Percentiles rank a stretch among this genome's conserved stretches.
These are phyloP conservation scores for Euthynnus affinis DNA, from an alignment of 2,797 vertebrate genomes.

Conservation along the genomic window DNA sequence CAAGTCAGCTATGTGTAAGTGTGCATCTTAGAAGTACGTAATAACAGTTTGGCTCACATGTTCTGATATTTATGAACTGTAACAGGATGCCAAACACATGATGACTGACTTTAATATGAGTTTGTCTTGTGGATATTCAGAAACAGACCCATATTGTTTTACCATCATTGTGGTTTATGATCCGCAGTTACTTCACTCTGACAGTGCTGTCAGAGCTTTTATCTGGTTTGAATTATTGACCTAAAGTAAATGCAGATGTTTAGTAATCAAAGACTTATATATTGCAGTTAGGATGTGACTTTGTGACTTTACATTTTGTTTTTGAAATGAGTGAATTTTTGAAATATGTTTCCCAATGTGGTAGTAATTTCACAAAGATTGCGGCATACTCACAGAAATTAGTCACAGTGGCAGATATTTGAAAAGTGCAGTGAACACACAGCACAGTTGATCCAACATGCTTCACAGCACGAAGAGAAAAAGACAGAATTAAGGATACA, in stretches of 20 bases:
- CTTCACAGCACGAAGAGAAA: too few species aligned
- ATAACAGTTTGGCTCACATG: not conserved
- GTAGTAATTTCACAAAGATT: too few species aligned
- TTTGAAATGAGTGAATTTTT: too few species aligned
- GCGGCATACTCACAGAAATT: too few species aligned
- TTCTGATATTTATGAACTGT: not conserved
- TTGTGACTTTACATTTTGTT: not conserved
- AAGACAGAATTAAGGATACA: too few species aligned
- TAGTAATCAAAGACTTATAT: conserved; percentile 5
- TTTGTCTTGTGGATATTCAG: not conserved
- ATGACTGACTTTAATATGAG: not conserved
- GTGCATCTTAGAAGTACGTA: not conserved
- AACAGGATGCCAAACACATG: not conserved
- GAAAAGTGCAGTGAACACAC: too few species aligned
- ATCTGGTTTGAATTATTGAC: not conserved
- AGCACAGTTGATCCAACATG: too few species aligned
- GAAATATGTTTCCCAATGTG: too few species aligned
- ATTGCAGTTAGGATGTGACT: not conserved
- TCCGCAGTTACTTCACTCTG: not conserved
- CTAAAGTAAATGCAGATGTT: conserved; percentile 27
- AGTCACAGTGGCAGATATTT: too few species aligned
- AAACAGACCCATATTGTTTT: not conserved
- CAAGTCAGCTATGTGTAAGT: not conserved
- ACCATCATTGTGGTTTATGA: not conserved
- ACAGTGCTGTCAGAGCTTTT: not conserved